These are phyloP conservation scores for Sisor rabdophorus DNA, from an alignment of 2,113 vertebrate species.

Conservation along the genomic window DNA sequence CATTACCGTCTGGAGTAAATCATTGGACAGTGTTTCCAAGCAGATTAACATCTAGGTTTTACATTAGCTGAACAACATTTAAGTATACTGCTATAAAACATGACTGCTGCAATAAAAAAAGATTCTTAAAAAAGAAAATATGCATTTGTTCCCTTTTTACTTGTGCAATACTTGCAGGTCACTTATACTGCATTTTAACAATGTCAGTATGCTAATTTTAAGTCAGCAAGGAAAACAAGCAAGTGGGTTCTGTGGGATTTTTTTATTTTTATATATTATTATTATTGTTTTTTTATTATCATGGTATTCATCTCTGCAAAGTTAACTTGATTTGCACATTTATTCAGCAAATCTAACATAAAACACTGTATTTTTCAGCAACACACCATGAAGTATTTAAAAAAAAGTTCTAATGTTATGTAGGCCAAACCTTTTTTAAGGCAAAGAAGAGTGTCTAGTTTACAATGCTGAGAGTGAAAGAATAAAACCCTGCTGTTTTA, in stretches of 20 bases:
- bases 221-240: neutral
- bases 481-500: constrained; percentile 6
- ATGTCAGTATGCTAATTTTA: neutral
- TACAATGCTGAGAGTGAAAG: neutral
- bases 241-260: neutral
- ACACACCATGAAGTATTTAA: neutral
- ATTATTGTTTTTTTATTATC: no score
- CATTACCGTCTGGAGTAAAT: neutral
- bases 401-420: neutral
- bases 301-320: no score
- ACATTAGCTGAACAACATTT: neutral
- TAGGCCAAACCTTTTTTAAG: neutral
- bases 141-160: neutral
- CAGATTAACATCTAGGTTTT: neutral
- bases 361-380: no score
- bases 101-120: neutral
- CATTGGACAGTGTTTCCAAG: neutral
- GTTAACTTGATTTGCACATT: neutral
- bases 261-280: no score
- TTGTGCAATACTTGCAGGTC: neutral
- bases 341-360: neutral
- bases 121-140: neutral
- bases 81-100: neutral
- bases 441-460: constrained; percentile 15
- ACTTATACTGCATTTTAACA: neutral